Percentiles rank a stretch among this genome's conserved stretches.
phyloP scores from a whole-genome alignment of 2,797 vertebrate species.

The Alauda arvensis region DNA sequence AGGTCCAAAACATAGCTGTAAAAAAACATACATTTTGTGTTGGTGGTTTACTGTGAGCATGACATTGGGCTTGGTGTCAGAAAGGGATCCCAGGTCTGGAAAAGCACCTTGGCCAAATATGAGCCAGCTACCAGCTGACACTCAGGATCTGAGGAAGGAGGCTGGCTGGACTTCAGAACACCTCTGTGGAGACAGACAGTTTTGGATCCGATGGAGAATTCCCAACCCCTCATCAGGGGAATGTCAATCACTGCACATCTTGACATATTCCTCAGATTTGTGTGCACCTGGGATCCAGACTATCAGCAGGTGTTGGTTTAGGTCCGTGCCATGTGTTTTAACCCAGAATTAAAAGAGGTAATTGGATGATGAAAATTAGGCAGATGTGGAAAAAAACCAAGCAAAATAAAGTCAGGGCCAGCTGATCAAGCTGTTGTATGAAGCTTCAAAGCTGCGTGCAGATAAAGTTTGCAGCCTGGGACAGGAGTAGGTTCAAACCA shows the following conservation, averaged over 20 bases:
- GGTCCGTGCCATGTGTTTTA: neutral
- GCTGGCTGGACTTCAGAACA: neutral
- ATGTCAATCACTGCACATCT: accelerated
- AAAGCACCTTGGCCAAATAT: neutral
- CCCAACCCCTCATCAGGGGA: neutral
- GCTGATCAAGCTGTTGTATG: neutral
- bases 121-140: neutral
- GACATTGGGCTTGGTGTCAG: neutral
- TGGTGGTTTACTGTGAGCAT: accelerated
- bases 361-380: neutral
- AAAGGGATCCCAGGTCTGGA: neutral
- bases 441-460: neutral
- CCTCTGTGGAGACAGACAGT: neutral
- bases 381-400: neutral
- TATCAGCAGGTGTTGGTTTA: neutral
- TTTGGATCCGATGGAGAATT: accelerated
- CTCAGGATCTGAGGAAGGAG: neutral
- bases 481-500: neutral
- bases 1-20: neutral
- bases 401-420: neutral
- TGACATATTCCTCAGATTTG: neutral
- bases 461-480: neutral
- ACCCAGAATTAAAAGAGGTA: neutral
- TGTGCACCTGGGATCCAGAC: neutral
- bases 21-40: neutral